These are phyloP conservation scores for Sminthurinus signatus DNA, from an alignment of 1,140 invertebrate species.

Conservation along the genomic window DNA sequence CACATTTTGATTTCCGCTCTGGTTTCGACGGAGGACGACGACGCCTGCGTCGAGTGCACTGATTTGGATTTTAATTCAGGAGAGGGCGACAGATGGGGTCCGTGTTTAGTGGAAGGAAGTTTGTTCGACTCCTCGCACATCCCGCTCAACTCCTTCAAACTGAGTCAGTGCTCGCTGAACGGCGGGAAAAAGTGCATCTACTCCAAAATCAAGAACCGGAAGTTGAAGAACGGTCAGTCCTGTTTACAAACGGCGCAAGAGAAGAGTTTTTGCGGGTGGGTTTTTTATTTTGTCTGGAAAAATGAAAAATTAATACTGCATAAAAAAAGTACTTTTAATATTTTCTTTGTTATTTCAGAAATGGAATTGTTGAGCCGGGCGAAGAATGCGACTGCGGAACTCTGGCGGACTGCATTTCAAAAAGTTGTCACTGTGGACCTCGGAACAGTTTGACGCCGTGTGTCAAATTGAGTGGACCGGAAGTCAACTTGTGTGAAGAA, in stretches of 20 bases:
- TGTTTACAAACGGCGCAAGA: too few species aligned
- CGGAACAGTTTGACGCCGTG: background rate
- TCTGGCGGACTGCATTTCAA: background rate
- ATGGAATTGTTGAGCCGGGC: conserved; percentile 7
- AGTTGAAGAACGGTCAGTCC: too few species aligned
- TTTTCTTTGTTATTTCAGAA: too few species aligned
- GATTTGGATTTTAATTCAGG: background rate
- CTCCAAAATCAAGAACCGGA: too few species aligned
- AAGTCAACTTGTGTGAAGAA: background rate
- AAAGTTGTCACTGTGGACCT: conserved; percentile 10
- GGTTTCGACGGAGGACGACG: background rate
- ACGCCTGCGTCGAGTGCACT: background rate
- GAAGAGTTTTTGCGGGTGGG: too few species aligned
- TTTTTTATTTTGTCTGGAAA: too few species aligned
- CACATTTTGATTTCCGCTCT: background rate
- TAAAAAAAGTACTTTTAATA: too few species aligned
- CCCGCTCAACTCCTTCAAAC: conserved; percentile 12
- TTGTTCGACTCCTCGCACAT: conserved; percentile 1
- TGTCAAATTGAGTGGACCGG: background rate
- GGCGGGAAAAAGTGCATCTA: background rate
- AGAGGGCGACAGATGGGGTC: conserved; percentile 1
- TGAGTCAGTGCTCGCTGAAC: background rate
- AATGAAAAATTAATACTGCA: too few species aligned
- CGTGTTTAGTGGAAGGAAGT: conserved; percentile 14
- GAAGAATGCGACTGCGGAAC: conserved; percentile 19